phyloP scores from a whole-genome alignment of 2,797 vertebrate genomes.

The Anisognathus igniventris region DNA sequence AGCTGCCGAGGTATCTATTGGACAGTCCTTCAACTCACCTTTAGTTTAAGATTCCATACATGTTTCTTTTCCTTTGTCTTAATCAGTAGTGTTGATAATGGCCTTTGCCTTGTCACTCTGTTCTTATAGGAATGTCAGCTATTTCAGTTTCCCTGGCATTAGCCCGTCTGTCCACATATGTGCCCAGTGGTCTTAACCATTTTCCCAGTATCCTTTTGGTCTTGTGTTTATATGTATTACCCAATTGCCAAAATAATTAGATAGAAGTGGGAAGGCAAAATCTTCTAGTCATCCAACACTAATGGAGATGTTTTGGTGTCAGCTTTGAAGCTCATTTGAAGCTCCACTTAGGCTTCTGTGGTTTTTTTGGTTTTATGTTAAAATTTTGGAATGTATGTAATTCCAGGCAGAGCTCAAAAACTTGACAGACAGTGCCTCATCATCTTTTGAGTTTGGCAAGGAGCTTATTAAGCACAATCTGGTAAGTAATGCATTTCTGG shows the following conservation, averaged over 20 bases:
- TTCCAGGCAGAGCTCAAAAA: constrained; percentile 92
- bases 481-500: constrained; percentile 73
- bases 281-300: not conserved
- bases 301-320: not conserved
- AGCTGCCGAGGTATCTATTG: constrained; percentile 87
- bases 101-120: not conserved
- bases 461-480: constrained; percentile 97
- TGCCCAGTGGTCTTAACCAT: not conserved
- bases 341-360: not conserved
- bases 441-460: constrained; percentile 95
- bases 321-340: not conserved
- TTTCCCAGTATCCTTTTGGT: not conserved
- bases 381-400: constrained; percentile 9
- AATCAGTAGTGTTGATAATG: not conserved
- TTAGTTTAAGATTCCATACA: not conserved
- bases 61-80: not conserved
- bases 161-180: not conserved
- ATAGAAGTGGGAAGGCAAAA: not conserved
- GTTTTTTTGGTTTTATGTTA: not conserved
- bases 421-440: constrained; percentile 89
- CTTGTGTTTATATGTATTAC: not conserved
- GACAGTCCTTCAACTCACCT: not conserved
- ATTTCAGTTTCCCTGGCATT: not conserved
- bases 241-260: not conserved
- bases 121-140: not conserved